phyloP scores from a whole-genome alignment of 2,888 invertebrate genomes.

The Latrodectus elegans region DNA sequence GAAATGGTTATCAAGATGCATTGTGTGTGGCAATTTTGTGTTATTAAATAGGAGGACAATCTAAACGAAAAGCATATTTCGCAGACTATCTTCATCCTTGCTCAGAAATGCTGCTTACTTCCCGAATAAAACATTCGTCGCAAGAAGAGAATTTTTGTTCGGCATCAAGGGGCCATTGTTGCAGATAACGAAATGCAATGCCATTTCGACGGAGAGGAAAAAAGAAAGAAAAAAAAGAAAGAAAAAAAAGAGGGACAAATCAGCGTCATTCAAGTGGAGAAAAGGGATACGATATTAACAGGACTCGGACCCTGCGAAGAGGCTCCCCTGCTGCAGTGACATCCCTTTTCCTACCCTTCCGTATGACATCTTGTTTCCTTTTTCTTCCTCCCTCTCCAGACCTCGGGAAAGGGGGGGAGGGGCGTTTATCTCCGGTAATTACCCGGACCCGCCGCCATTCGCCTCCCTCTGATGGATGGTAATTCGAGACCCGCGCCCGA shows the following conservation, averaged over 20 bases:
- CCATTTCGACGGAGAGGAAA: background rate
- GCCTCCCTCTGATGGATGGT: slow-evolving; percentile 29
- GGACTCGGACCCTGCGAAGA: background rate
- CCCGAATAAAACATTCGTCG: too few relatives aligned
- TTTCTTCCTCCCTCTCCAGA: background rate
- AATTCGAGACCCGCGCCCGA: slow-evolving; percentile 17
- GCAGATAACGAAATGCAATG: background rate
- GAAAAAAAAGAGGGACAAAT: slow-evolving; percentile 9
- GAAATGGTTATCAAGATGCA: too few relatives aligned
- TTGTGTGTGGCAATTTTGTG: too few relatives aligned
- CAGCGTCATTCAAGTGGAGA: slow-evolving; percentile 26
- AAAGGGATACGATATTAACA: slow-evolving; percentile 25
- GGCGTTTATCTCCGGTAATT: slow-evolving; percentile 41
- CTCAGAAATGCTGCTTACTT: too few relatives aligned
- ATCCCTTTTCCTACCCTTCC: slow-evolving; percentile 9
- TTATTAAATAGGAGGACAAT: too few relatives aligned
- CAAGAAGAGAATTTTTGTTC: background rate
- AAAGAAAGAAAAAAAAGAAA: too few relatives aligned
- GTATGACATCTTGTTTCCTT: slow-evolving; percentile 35
- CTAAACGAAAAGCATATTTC: too few relatives aligned
- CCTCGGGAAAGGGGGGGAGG: slow-evolving; percentile 9
- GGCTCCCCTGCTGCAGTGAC: slow-evolving; percentile 15
- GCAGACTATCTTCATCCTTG: too few relatives aligned
- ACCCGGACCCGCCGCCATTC: background rate
- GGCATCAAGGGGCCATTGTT: background rate